A percentile compares a stretch with the other conserved stretches of the same genome.
Evolutionary conservation across 2,797 vertebrate genomes (phyloP).

Genomic region (Allobates femoralis): DNA sequence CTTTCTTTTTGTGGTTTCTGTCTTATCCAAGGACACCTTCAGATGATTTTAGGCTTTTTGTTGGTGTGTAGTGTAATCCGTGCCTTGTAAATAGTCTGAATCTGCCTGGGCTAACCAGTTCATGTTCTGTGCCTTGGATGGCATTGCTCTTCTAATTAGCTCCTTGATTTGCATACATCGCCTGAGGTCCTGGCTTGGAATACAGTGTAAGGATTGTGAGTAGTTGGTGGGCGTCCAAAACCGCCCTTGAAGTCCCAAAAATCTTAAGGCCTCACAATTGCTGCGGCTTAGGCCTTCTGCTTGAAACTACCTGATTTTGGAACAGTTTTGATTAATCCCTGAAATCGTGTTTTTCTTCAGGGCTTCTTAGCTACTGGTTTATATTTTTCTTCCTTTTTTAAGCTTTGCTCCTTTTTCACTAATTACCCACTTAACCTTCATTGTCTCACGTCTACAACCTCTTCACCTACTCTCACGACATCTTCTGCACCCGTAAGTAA

Average conservation of each 20-base stretch:
- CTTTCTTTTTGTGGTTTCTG: too few species aligned
- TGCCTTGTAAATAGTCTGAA: background rate
- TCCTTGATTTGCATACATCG: background rate
- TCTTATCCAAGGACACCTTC: background rate
- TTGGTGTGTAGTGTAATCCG: background rate
- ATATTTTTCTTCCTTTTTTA: background rate
- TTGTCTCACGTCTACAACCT: background rate
- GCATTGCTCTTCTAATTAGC: background rate
- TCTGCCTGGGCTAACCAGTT: background rate
- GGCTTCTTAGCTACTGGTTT: background rate
- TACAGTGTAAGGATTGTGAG: background rate
- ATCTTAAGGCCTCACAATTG: background rate
- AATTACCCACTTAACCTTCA: background rate
- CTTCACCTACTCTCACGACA: background rate
- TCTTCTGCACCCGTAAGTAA: background rate
- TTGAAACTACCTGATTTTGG: too few species aligned
- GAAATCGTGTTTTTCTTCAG: background rate
- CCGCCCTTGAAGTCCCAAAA: background rate
- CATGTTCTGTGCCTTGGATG: background rate
- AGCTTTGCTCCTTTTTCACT: background rate
- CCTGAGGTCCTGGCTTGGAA: background rate
- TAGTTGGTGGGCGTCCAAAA: background rate
- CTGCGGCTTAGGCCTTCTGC: too few species aligned
- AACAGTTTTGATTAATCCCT: background rate
- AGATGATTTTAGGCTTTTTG: background rate